Base-by-base conservation (phyloP, 2,797 vertebrate genomes). In the Telmatherina bonti region DNA sequence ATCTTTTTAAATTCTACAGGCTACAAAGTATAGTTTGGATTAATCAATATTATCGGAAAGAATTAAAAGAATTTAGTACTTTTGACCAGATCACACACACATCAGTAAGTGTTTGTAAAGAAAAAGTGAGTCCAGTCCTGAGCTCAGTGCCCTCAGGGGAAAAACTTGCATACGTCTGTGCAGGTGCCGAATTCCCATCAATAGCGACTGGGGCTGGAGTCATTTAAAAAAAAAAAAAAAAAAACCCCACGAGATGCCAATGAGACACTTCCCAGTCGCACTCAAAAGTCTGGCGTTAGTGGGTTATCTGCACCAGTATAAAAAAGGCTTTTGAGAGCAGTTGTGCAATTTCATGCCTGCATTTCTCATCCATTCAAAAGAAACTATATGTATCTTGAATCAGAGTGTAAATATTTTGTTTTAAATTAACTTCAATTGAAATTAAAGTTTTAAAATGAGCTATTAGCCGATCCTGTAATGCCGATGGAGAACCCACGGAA, bases 281-380 rank as follows among this genome's bases (percentile, higher is more conserved):
- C 24, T 51, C 49, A 51, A 26, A 24, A 51, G 24, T 26, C 49
- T 24, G 49, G 13, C 26, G 22, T 51, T 26, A 51, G 49, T 26
- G 12, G 49, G 24, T 47, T n/a, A 47, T 51, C 12, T 51, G 49
- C 33, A 15, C 24, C 22, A n/a, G 24, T 26, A 51, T 24, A 13
- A 26, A 51, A 45, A 51, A 26, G 49, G 9, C 52, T 20, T 38
- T 31, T 49, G 31, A 38, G n/a, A 16, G 18, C 27, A 20, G 30
- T 43, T 35, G 52, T 38, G 33, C 49, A 58, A 65, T 30, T 31
- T 43, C 27, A 47, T 30, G 8, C 11, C 13, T 61, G 5, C 55
- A 65, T 49, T 26, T 53, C n/a, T 35, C 35, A 24, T 66, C 47
- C 10, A 52, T 61, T 33, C 13, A 71, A 62, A 66, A 62, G 15